phyloP scores from a whole-genome alignment of 2,797 vertebrate genomes.

The Chiloscyllium punctatum region DNA sequence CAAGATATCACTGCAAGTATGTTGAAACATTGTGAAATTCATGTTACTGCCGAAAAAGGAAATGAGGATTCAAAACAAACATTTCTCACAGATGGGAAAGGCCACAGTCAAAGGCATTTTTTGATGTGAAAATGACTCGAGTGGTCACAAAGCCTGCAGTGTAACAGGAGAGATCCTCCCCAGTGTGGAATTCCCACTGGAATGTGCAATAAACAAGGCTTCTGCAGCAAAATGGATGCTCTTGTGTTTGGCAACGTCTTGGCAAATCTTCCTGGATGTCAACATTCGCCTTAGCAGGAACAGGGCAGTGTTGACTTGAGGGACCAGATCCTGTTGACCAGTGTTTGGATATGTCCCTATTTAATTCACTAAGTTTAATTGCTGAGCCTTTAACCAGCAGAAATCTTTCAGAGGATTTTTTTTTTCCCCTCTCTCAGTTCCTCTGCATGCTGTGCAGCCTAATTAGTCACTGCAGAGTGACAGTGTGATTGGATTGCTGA shows the following conservation, averaged over 20 bases:
- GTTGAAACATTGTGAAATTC: background rate
- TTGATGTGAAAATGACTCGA: background rate
- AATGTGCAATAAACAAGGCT: background rate
- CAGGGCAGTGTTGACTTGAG: no score
- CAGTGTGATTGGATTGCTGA: background rate
- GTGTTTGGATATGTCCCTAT: background rate
- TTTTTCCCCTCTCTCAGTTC: background rate
- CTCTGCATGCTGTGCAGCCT: conserved; percentile 4
- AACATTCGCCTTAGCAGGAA: no score
- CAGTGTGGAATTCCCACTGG: background rate
- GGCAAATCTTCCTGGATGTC: background rate
- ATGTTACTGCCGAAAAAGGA: background rate
- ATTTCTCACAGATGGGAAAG: background rate
- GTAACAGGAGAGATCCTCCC: background rate
- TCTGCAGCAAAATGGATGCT: background rate
- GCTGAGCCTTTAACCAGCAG: background rate
- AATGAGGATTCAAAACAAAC: background rate
- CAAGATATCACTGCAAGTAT: background rate
- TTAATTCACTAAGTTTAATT: conserved; percentile 9
- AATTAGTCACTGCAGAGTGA: conserved; percentile 4
- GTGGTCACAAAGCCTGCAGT: background rate
- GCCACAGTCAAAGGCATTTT: background rate
- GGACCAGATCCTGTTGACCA: background rate
- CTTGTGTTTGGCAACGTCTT: background rate
- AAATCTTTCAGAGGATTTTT: background rate